These are phyloP conservation scores for Athripsodes cinereus DNA, from an alignment of 2,888 invertebrate species.

Conservation along the genomic window DNA sequence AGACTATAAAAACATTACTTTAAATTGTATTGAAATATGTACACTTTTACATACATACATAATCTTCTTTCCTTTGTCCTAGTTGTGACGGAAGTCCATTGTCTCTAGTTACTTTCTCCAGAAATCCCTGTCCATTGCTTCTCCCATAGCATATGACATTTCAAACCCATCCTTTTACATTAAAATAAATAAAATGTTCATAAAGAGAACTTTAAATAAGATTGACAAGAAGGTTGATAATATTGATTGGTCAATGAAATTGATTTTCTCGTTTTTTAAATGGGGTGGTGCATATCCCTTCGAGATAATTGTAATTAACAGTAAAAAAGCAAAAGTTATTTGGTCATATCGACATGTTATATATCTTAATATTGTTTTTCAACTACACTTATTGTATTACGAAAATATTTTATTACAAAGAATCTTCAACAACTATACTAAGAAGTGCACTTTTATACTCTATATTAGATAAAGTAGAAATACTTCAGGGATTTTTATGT, in stretches of 20 bases:
- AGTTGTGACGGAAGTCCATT: too few relatives aligned
- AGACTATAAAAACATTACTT: too few relatives aligned
- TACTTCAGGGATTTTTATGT: not conserved
- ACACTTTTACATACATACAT: too few relatives aligned
- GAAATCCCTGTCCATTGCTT: too few relatives aligned
- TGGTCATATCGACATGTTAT: not conserved
- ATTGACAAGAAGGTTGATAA: not conserved
- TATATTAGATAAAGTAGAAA: not conserved
- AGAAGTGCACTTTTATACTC: not conserved
- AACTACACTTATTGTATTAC: not conserved
- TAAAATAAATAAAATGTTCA: not conserved
- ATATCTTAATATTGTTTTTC: not conserved
- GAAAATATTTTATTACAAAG: constrained; percentile 14
- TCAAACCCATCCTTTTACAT: too few relatives aligned
- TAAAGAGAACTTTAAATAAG: not conserved
- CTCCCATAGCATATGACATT: too few relatives aligned
- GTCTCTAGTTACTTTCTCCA: too few relatives aligned
- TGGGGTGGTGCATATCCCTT: not conserved
- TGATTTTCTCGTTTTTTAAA: not conserved
- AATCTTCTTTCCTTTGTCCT: too few relatives aligned
- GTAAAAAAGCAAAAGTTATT: not conserved
- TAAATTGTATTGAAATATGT: too few relatives aligned
- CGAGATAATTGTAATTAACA: not conserved
- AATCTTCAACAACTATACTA: not conserved
- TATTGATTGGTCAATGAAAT: not conserved